phyloP scores from a whole-genome alignment of 2,113 vertebrate species.

The Vidua macroura region DNA sequence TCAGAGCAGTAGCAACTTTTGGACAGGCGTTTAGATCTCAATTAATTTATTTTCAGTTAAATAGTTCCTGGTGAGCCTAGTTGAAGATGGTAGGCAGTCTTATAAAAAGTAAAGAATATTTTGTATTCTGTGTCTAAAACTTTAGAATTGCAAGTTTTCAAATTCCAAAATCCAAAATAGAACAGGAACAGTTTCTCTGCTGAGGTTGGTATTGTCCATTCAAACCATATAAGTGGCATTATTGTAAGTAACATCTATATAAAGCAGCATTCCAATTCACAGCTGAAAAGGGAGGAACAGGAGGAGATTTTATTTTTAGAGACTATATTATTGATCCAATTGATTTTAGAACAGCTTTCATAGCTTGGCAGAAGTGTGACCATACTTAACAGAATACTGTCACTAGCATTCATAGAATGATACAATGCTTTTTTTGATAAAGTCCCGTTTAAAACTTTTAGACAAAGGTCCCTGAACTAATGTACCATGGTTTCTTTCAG shows the following conservation, averaged over 20 bases:
- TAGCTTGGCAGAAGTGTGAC: neutral
- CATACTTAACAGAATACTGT: neutral
- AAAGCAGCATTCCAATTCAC: neutral
- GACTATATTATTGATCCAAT: neutral
- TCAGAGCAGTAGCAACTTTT: neutral
- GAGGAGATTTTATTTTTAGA: neutral
- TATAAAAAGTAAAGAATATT: neutral
- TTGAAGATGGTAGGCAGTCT: neutral
- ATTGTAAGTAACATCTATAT: neutral
- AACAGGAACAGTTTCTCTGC: neutral
- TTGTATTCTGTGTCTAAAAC: neutral
- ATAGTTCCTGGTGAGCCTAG: neutral
- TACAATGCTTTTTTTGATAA: neutral
- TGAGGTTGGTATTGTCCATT: neutral
- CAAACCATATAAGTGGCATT: neutral
- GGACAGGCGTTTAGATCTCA: neutral
- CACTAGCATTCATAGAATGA: neutral
- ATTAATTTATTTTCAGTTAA: neutral
- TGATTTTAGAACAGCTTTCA: slow-evolving; percentile 31
- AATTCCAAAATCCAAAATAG: neutral
- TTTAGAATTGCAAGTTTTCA: neutral
- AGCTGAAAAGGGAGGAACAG: neutral
- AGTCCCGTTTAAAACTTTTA: neutral
- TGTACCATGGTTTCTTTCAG: neutral
- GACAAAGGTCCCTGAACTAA: neutral